Evolutionary conservation across 1,140 invertebrate species (phyloP).

Genomic region (Brachionus calyciflorus): DNA sequence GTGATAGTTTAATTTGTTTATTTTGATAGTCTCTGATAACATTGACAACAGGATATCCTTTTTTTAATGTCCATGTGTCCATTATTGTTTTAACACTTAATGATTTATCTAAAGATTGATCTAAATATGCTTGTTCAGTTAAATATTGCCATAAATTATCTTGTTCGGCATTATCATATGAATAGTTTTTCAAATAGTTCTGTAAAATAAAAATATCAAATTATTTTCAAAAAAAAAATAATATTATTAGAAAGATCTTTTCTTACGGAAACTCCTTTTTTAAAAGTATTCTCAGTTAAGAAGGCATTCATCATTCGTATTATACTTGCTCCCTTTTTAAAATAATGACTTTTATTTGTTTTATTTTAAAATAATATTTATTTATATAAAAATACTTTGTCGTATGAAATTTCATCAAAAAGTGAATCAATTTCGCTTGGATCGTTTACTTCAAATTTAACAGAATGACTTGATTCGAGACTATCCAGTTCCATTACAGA

Average conservation of each 20-base stretch:
- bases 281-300: slow-evolving; percentile 51
- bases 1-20: slow-evolving; percentile 67
- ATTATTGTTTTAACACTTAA: slow-evolving; percentile 49
- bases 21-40: slow-evolving; percentile 53
- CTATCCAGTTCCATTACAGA: slow-evolving; percentile 77
- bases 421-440: slow-evolving; percentile 88
- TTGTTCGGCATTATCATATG: slow-evolving; percentile 54
- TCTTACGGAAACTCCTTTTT: slow-evolving; percentile 61
- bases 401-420: slow-evolving; percentile 88
- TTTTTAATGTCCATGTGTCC: slow-evolving; percentile 51
- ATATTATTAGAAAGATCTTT: too few species aligned
- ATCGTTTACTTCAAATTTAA: slow-evolving; percentile 77
- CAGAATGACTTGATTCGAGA: slow-evolving; percentile 79
- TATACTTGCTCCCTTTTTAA: slow-evolving; percentile 74
- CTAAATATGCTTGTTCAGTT: slow-evolving; percentile 50
- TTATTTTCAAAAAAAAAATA: too few species aligned
- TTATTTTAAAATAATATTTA: too few species aligned
- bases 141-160: slow-evolving; percentile 54
- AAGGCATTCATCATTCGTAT: slow-evolving; percentile 64
- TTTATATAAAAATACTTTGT: slow-evolving; percentile 62
- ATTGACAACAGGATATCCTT: slow-evolving; percentile 51
- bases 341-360: too few species aligned
- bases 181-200: slow-evolving; percentile 52
- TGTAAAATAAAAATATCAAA: background rate
- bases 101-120: background rate